A percentile compares a stretch with the other conserved stretches of the same genome.
Evolutionary conservation across 2,797 vertebrate genomes (phyloP).

Genomic region (Lophotriccus pileatus): DNA sequence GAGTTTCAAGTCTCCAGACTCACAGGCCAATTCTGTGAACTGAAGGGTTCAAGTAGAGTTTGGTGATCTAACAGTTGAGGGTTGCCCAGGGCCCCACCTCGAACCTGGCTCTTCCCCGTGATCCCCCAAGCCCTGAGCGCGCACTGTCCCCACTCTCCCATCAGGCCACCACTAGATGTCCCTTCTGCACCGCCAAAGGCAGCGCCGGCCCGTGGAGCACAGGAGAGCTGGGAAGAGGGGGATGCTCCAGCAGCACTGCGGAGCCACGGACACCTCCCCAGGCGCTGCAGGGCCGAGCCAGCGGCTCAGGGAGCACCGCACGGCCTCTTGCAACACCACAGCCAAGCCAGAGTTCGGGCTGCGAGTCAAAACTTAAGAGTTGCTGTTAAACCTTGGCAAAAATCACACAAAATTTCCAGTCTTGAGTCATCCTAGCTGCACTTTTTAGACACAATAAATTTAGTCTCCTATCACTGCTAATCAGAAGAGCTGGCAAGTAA

Average conservation of each 20-base stretch:
- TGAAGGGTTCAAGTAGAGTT: neutral
- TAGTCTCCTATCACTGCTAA: neutral
- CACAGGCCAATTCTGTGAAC: neutral
- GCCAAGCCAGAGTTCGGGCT: neutral
- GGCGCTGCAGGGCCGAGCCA: neutral
- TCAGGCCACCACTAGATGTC: conserved; percentile 36
- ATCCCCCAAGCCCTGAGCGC: too few relatives aligned
- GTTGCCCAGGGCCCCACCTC: neutral
- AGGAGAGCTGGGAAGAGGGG: neutral
- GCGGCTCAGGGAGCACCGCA: neutral
- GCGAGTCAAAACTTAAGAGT: neutral
- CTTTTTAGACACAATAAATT: neutral
- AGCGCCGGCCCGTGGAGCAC: neutral
- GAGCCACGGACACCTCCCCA: neutral
- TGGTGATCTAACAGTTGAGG: neutral
- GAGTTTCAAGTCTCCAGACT: neutral
- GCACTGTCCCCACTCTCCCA: neutral
- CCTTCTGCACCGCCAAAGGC: neutral
- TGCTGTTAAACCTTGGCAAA: neutral
- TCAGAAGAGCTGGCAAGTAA: neutral
- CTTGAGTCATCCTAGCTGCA: neutral
- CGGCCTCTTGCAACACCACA: neutral
- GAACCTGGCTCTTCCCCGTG: neutral
- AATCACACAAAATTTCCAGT: neutral
- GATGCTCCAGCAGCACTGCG: neutral